Evolutionary conservation across 1,140 invertebrate genomes (phyloP).

Genomic region (Rhagoletis pomonella): DNA sequence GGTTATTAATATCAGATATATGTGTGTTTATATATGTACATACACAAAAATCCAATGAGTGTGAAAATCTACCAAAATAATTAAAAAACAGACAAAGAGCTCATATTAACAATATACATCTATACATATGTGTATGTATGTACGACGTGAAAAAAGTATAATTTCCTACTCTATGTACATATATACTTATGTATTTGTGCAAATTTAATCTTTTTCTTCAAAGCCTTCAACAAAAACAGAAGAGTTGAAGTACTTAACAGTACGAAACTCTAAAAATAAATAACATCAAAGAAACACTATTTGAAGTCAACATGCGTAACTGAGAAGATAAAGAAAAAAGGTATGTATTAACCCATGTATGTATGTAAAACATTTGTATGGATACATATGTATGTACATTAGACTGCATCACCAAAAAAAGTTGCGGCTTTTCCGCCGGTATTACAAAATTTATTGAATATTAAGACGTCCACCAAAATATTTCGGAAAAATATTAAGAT

Average conservation of each 20-base stretch:
- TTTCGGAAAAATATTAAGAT: too few relatives aligned
- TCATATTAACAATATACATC: neutral
- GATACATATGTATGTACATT: too few relatives aligned
- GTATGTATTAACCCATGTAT: too few relatives aligned
- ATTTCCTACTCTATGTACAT: neutral
- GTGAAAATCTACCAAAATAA: neutral
- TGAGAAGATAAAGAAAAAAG: neutral
- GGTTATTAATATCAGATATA: too few relatives aligned
- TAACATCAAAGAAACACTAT: neutral
- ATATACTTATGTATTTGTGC: neutral
- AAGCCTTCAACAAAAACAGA: neutral
- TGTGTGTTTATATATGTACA: too few relatives aligned
- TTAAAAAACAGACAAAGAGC: neutral
- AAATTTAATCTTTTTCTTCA: neutral
- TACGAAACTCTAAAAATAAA: neutral
- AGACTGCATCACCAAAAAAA: too few relatives aligned
- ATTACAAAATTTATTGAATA: too few relatives aligned
- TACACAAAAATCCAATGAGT: neutral
- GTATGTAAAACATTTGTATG: too few relatives aligned
- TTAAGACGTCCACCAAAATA: too few relatives aligned
- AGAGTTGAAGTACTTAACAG: neutral
- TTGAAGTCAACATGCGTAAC: neutral
- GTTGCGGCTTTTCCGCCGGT: too few relatives aligned
- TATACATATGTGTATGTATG: neutral
- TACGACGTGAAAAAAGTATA: neutral